Evolutionary conservation across 1,140 invertebrate species (phyloP).

Genomic region (Camponotus floridanus): DNA sequence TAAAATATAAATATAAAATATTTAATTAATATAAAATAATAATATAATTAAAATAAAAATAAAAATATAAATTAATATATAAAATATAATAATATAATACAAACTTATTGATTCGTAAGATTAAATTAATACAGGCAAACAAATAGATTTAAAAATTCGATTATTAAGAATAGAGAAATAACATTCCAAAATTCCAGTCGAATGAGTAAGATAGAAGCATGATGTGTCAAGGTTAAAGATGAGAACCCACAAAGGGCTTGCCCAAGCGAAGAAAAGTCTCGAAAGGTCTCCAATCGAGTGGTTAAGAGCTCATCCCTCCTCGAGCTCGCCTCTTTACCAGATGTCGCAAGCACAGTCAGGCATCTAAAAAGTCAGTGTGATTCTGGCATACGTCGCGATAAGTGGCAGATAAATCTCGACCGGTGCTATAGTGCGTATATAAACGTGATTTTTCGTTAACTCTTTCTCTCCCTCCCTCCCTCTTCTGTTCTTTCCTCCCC

Average conservation of each 20-base stretch:
- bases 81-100: too few species aligned
- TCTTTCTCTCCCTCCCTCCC: background rate
- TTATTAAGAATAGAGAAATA: background rate
- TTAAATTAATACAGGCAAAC: background rate
- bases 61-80: too few species aligned
- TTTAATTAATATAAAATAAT: too few species aligned
- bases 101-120: background rate
- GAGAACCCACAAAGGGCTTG: conserved; percentile 46
- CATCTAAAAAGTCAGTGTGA: conserved; percentile 65
- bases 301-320: conserved; percentile 21
- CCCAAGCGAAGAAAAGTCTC: background rate
- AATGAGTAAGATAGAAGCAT: background rate
- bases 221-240: conserved; percentile 35
- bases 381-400: conserved; percentile 54
- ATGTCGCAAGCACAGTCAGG: conserved; percentile 57
- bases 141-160: background rate
- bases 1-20: too few species aligned
- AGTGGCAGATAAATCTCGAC: conserved; percentile 66
- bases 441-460: conserved; percentile 57
- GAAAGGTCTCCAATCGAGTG: conserved; percentile 43
- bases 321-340: conserved; percentile 36
- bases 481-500: background rate
- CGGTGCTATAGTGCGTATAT: conserved; percentile 22
- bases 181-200: background rate
- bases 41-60: too few species aligned